Evolutionary conservation across 2,797 vertebrate genomes (phyloP), one percentile per base, ranked within the genome.

Genomic region (Pseudocheirus occidentalis): DNA sequence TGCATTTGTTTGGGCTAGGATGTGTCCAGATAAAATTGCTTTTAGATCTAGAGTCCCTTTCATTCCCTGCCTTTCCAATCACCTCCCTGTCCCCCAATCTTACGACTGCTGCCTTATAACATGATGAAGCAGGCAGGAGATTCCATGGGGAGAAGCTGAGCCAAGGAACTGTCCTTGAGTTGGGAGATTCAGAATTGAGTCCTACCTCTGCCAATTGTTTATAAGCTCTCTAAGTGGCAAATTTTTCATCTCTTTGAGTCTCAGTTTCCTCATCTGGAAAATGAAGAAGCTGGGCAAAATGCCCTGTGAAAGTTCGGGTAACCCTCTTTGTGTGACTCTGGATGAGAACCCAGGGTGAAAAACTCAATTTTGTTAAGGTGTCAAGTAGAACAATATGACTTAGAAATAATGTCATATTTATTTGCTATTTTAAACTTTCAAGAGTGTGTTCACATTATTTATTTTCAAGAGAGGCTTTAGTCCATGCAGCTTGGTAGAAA

Each of bases 361-460:
- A 81, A 46, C 2, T 6, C 18, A 73, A 21, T 62, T 34, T 62
- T 62, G 31, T 73, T 21, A 40, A 11, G n/a, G 7, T 81, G n/a
- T 46, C 18, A 81, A 24, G 18, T 24, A 81, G 12, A 81, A 81
- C 31, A 62, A 62, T 62, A 14, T 40, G 18, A 1, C 66, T 81
- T 81, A 81, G n/a, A 81, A 81, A 81, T 40, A 81, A 34, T 62
- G 62, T 58, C 62, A 56, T 31, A 90, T 92, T 95, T 46, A n/a
- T 50, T 21, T 90, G 55, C 27, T 9, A 55, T 92, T 92, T 91
- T 90, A 46, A 11, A 6, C 9, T 56, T 91, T 91, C 90, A 40
- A 53, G 34, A 29, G 2, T 56, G 27, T 28, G 55, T 90, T 92
- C 14, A 46, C 29, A n/a, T 91, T 57, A 31, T 93, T 87, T 90